Base-by-base conservation (phyloP, 1,140 invertebrate species). In the Callitettix versicolor region DNA sequence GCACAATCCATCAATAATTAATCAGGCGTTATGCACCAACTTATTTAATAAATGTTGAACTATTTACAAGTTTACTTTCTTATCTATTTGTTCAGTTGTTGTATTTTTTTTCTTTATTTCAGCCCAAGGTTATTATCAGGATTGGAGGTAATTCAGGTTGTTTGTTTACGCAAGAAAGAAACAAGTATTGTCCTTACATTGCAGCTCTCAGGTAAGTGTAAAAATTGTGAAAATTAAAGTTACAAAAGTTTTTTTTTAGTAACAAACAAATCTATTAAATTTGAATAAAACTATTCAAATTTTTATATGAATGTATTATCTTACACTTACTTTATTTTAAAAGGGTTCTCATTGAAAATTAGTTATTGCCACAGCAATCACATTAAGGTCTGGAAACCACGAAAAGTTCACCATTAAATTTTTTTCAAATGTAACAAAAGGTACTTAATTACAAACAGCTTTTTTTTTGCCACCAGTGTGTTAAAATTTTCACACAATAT, bases 71-170 rank as follows among this genome's bases (percentile, higher is more conserved):
- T n/a, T n/a, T n/a, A n/a, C n/a, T n/a, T n/a, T n/a, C n/a, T n/a
- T n/a, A n/a, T n/a, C n/a, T n/a, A n/a, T n/a, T n/a, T n/a, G n/a
- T n/a, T n/a, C n/a, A n/a, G n/a, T n/a, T n/a, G n/a, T n/a, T n/a
- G n/a, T n/a, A n/a, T n/a, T n/a, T n/a, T n/a, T n/a, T n/a, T 30
- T 30, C 26, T 30, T 30, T 30, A 9, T 26, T 18, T 48, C 26
- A 52, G 50, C 21, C 50, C 50, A 38, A 52, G 34, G 14, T 52
- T 52, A 40, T 4, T 30, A 4, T 30, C 26, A 30, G 14, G 38
- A 40, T 7, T 17, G 7, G 34, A 52, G 21, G 15, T n/a, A 2
- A 18, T 38, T 40, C 34, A 24, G 3, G 50, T 52, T 14, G 21
- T 52, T 47, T 21, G 38, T 53, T 53, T 56, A 3, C 17, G 55